Evolutionary conservation across 2,113 vertebrate genomes (phyloP).

Genomic region (Gadus chalcogrammus): DNA sequence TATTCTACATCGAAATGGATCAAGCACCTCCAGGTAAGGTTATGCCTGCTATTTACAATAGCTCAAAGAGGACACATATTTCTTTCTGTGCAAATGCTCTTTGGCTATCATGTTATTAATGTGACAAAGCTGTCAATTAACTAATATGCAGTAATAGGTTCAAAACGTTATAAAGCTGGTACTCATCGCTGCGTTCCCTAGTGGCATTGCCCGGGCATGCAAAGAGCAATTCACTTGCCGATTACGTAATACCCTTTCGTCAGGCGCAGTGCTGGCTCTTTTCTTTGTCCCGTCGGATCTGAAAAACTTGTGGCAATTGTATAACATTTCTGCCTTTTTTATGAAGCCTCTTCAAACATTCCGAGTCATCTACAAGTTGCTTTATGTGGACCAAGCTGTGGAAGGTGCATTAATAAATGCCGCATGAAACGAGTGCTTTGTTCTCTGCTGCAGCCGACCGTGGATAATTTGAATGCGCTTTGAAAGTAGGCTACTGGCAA

Average conservation of each 20-base stretch:
- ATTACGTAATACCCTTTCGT: conserved; percentile 72
- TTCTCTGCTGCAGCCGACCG: conserved; percentile 67
- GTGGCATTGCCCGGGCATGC: conserved; percentile 66
- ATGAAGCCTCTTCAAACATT: not conserved
- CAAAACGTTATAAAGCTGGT: conserved; percentile 17
- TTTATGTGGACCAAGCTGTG: conserved; percentile 10
- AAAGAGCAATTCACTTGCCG: conserved; percentile 67
- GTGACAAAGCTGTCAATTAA: not conserved
- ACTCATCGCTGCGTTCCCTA: conserved; percentile 49
- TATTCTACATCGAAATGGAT: conserved; percentile 75
- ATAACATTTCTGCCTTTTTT: not conserved
- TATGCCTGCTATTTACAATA: conserved; percentile 52
- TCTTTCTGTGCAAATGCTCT: not conserved
- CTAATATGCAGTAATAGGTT: conserved; percentile 34
- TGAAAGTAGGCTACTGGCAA: conserved; percentile 53
- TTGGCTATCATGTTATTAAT: not conserved
- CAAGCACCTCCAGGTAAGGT: conserved; percentile 68
- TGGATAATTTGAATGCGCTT: conserved; percentile 38
- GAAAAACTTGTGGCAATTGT: conserved; percentile 20
- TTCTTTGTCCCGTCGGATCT: conserved; percentile 57
- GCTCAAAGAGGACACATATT: conserved; percentile 9
- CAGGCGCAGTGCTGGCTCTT: conserved; percentile 54
- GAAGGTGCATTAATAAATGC: conserved; percentile 52
- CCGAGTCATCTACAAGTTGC: not conserved
- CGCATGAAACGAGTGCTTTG: conserved; percentile 70